These are phyloP conservation scores for Tipula unca DNA, from an alignment of 2,888 invertebrate species.

Conservation along the genomic window DNA sequence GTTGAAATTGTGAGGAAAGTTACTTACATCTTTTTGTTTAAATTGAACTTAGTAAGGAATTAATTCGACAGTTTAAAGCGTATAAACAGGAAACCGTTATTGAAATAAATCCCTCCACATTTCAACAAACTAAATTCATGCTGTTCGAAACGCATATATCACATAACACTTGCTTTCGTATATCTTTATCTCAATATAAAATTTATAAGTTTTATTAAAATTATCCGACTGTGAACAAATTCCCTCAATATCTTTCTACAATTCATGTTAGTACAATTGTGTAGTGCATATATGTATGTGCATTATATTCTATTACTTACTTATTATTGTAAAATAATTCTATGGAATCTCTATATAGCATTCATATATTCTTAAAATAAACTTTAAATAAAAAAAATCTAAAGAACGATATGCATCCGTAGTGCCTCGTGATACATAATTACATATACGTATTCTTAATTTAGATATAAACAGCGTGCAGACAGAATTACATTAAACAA, in stretches of 20 bases:
- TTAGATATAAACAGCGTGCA: not conserved
- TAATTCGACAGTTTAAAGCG: no score
- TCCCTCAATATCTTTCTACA: not conserved
- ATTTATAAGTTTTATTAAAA: not conserved
- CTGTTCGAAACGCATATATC: not conserved
- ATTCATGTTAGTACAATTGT: not conserved
- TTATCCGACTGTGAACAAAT: not conserved
- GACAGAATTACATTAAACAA: not conserved
- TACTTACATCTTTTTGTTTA: no score
- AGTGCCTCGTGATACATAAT: slow-evolving; percentile 14
- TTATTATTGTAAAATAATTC: not conserved
- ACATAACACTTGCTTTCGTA: not conserved
- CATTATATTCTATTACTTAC: not conserved
- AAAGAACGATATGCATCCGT: slow-evolving; percentile 9
- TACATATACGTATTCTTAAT: not conserved
- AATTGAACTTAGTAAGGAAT: no score
- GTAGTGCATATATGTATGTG: not conserved
- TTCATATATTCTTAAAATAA: not conserved
- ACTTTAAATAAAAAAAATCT: not conserved
- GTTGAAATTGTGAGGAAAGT: no score
- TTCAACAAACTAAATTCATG: not conserved
- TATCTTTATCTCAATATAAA: not conserved
- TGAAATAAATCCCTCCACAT: not conserved
- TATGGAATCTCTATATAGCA: not conserved
- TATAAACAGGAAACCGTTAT: not conserved